These are phyloP conservation scores for Pontoporia blainvillei DNA, from an alignment of 2,113 vertebrate genomes.

Conservation along the genomic window DNA sequence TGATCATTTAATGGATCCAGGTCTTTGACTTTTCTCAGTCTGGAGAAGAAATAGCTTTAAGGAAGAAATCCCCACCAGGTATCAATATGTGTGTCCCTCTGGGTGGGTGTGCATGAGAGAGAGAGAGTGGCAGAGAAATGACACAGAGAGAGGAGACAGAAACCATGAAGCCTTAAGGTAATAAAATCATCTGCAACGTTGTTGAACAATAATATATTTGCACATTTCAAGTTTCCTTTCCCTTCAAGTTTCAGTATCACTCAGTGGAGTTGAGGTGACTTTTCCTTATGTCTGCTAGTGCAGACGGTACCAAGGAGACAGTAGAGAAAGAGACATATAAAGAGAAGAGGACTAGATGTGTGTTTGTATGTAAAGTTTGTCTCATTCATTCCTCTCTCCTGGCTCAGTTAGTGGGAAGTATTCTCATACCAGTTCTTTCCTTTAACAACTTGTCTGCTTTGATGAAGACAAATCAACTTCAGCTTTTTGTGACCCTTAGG, in stretches of 20 bases:
- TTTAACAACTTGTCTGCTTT: constrained; percentile 8
- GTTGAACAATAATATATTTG: neutral
- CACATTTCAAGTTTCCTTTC: neutral
- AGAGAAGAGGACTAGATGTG: neutral
- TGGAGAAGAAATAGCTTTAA: neutral
- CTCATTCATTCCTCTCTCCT: neutral
- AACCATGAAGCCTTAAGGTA: neutral
- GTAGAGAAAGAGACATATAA: neutral
- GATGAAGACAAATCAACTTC: constrained; percentile 5
- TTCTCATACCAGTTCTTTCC: neutral
- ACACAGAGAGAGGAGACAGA: neutral
- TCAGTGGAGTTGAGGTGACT: neutral
- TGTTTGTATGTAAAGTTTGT: neutral
- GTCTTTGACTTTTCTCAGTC: neutral
- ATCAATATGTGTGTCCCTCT: neutral
- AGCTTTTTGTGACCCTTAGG: neutral
- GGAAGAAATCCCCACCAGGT: neutral
- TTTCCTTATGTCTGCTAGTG: neutral
- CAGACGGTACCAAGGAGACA: neutral
- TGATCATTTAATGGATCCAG: neutral
- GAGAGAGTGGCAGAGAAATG: neutral
- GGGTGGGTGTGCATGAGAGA: neutral
- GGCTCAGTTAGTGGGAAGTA: neutral
- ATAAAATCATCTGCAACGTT: neutral
- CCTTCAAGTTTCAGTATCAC: neutral